Conservation (phyloP, 2,797 vertebrate species). For the Erpetoichthys calabaricus region DNA sequence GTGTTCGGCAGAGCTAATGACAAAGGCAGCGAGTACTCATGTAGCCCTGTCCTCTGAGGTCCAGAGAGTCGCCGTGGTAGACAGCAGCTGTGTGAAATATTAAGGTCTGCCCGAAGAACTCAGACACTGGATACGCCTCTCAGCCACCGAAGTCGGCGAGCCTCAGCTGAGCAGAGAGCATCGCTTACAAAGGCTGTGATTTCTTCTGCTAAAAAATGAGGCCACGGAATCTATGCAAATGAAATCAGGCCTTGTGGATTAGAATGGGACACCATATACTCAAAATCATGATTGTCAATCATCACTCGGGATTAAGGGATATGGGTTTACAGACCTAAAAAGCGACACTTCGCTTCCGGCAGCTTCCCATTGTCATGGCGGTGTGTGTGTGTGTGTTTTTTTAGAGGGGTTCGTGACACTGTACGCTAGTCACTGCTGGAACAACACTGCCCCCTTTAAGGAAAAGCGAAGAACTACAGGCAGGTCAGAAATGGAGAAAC, state of each 20-base stretch:
- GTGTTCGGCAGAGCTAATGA: too few species aligned
- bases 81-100: too few species aligned
- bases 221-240: conserved; percentile 97
- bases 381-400: conserved; percentile 25
- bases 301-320: conserved; percentile 98
- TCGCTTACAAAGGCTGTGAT: conserved; percentile 66
- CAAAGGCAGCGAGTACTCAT: too few species aligned
- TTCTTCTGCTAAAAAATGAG: conserved; percentile 75
- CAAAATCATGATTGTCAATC: conserved; percentile 99
- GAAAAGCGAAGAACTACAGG: conserved; percentile 43
- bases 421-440: conserved; percentile 63
- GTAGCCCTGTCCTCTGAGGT: too few species aligned
- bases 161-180: conserved; percentile 15
- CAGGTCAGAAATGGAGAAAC: conserved; percentile 5
- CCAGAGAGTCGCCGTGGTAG: too few species aligned
- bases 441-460: conserved; percentile 93
- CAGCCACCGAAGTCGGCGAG: too few species aligned
- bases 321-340: conserved; percentile 98
- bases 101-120: too few species aligned
- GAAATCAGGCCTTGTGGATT: conserved; percentile 98
- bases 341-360: conserved; percentile 94
- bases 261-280: conserved; percentile 96
- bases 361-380: conserved; percentile 91
- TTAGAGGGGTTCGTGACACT: conserved; percentile 38
- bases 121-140: too few species aligned